phyloP scores from a whole-genome alignment of 2,888 invertebrate species.

The Drosophila pseudotalamancana region DNA sequence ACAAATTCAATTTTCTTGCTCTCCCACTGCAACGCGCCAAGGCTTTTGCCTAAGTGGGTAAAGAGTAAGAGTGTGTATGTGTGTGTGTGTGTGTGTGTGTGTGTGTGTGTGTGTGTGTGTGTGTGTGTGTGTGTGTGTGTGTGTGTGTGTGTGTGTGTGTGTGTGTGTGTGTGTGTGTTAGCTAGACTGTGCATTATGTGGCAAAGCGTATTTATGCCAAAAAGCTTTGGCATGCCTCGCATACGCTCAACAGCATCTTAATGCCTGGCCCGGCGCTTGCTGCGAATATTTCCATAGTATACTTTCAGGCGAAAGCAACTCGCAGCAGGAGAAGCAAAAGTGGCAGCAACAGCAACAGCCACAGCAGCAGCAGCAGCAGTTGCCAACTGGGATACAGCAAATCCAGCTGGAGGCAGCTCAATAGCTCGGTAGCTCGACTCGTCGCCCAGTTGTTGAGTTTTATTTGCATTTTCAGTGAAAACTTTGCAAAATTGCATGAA shows the following conservation, averaged over 20 bases:
- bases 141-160: conserved; percentile 3
- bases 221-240: conserved; percentile 62
- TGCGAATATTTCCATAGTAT: conserved; percentile 52
- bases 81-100: conserved; percentile 17
- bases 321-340: not conserved
- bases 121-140: conserved; percentile 10
- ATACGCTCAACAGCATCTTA: conserved; percentile 58
- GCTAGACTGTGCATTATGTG: conserved; percentile 57
- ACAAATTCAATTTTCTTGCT: conserved; percentile 70
- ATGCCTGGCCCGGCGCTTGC: conserved; percentile 35
- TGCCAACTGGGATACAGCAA: conserved; percentile 23
- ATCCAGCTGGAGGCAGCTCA: conserved; percentile 29
- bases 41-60: conserved; percentile 50
- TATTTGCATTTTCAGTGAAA: conserved; percentile 38
- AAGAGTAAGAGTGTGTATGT: not conserved
- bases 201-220: conserved; percentile 61
- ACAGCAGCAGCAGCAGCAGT: not conserved
- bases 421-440: conserved; percentile 26
- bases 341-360: not conserved
- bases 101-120: no score
- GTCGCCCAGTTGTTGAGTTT: conserved; percentile 8
- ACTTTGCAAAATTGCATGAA: conserved; percentile 44
- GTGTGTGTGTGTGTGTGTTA: conserved; percentile 14
- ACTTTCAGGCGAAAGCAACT: no score
- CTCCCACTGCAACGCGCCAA: conserved; percentile 27